These are phyloP conservation scores for Watersipora subatra DNA, from an alignment of 1,140 invertebrate species.

Conservation along the genomic window DNA sequence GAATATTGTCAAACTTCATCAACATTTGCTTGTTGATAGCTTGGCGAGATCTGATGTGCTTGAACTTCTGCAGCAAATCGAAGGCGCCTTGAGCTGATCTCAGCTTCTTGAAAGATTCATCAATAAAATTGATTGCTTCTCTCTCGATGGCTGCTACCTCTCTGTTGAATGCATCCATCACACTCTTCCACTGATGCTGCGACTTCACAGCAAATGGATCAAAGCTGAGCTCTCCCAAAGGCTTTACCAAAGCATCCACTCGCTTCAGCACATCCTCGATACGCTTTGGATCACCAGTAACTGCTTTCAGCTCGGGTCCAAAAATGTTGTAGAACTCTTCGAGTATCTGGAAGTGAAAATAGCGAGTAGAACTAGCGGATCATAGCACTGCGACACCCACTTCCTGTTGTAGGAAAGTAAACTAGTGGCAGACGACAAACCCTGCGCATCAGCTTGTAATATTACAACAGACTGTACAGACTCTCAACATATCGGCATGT, in stretches of 20 bases:
- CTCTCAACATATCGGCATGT: too few relatives aligned
- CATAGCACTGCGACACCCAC: too few relatives aligned
- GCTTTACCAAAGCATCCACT: conserved; percentile 55
- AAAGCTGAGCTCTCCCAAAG: conserved; percentile 62
- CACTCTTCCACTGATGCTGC: conserved; percentile 65
- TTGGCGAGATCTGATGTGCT: conserved; percentile 58
- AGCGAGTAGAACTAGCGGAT: neutral
- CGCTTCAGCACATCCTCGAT: conserved; percentile 65
- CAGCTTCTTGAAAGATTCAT: conserved; percentile 65
- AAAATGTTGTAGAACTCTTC: conserved; percentile 80
- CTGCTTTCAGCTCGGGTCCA: conserved; percentile 65
- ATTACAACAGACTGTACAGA: too few relatives aligned
- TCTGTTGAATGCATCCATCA: conserved; percentile 58
- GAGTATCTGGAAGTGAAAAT: conserved; percentile 46
- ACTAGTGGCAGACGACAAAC: too few relatives aligned
- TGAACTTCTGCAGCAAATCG: conserved; percentile 62
- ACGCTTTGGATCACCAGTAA: conserved; percentile 65
- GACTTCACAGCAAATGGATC: conserved; percentile 62
- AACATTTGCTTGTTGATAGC: conserved; percentile 56
- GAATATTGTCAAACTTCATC: conserved; percentile 69
- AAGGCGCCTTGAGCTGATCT: conserved; percentile 65
- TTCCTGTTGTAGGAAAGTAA: too few relatives aligned
- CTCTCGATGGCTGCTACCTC: conserved; percentile 59
- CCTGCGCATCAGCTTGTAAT: too few relatives aligned
- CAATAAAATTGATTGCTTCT: conserved; percentile 69